Evolutionary conservation across 2,797 vertebrate genomes (phyloP).

Genomic region (Orestias chungarensis): DNA sequence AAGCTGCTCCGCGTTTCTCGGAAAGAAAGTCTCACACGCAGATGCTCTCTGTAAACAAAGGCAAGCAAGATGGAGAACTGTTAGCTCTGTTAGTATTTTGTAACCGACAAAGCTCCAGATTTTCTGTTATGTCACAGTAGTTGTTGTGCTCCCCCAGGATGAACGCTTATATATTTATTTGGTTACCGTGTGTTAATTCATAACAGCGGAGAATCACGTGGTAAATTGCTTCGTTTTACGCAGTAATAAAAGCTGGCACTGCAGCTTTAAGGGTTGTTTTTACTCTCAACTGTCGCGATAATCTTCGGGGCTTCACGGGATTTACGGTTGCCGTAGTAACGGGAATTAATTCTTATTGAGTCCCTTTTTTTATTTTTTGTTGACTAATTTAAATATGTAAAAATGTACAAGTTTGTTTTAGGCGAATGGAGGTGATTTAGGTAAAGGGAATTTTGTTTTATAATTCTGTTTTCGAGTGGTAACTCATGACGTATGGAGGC

Average conservation of each 20-base stretch:
- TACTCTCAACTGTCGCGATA: slow-evolving; percentile 27
- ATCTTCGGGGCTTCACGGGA: neutral
- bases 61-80: slow-evolving; percentile 37
- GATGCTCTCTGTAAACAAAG: slow-evolving; percentile 41
- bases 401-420: neutral
- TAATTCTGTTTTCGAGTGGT: neutral
- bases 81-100: slow-evolving; percentile 36
- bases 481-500: neutral
- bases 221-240: neutral
- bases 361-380: neutral
- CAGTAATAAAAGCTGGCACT: neutral
- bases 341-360: neutral
- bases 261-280: neutral
- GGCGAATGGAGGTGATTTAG: neutral
- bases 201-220: neutral
- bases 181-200: neutral
- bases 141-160: neutral
- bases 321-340: slow-evolving; percentile 7
- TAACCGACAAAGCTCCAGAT: neutral
- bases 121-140: neutral
- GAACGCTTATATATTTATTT: neutral
- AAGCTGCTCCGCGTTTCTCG: neutral
- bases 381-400: neutral
- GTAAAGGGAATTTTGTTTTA: neutral
- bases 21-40: slow-evolving; percentile 24